phyloP scores from a whole-genome alignment of 2,797 vertebrate genomes.

The Enteromius treurensis region DNA sequence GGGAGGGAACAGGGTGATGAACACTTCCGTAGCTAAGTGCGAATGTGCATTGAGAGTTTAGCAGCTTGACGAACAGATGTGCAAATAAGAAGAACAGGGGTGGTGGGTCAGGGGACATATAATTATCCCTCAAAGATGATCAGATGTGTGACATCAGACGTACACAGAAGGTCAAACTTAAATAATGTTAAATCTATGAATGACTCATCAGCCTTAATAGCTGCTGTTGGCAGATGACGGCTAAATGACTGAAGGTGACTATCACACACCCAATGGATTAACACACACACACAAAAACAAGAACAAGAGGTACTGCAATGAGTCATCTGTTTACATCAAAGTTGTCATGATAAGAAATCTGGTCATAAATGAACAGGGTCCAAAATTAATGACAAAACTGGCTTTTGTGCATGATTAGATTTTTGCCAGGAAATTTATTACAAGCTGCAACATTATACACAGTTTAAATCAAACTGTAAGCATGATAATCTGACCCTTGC shows the following conservation, averaged over 20 bases:
- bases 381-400: constrained; percentile 14
- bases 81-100: constrained; percentile 26
- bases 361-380: not conserved
- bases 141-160: constrained; percentile 50
- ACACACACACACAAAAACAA: not conserved
- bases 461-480: not conserved
- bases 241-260: constrained; percentile 66
- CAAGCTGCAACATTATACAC: not conserved
- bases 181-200: constrained; percentile 57
- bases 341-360: not conserved
- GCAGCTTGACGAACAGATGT: constrained; percentile 41
- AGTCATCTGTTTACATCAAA: constrained; percentile 20
- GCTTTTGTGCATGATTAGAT: not conserved
- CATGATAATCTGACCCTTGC: constrained; percentile 3
- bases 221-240: constrained; percentile 67
- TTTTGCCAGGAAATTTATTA: not conserved
- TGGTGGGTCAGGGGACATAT: constrained; percentile 49
- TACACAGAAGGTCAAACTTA: constrained; percentile 52
- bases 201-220: constrained; percentile 64
- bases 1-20: not conserved
- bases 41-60: constrained; percentile 18
- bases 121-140: constrained; percentile 43
- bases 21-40: not conserved
- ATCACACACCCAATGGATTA: constrained; percentile 62
- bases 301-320: not conserved